phyloP scores from a whole-genome alignment of 1,140 invertebrate species.

The Dreissena rostriformis region DNA sequence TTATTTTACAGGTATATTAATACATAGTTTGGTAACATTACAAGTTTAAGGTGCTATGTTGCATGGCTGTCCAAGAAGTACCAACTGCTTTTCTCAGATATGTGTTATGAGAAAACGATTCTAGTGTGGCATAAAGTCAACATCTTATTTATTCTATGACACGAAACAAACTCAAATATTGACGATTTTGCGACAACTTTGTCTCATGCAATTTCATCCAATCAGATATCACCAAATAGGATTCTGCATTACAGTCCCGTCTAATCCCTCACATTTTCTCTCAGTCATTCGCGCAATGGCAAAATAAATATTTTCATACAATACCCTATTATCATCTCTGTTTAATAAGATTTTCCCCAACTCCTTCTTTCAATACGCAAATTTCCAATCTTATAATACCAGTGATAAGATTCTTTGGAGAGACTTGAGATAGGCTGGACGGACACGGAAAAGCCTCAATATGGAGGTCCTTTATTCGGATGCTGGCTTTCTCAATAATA shows the following conservation, averaged over 20 bases:
- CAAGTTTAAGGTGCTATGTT: too few relatives aligned
- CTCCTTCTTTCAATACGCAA: constrained; percentile 57
- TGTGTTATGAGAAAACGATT: too few relatives aligned
- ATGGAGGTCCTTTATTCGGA: constrained; percentile 41
- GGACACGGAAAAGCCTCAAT: constrained; percentile 48
- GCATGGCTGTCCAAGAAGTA: too few relatives aligned
- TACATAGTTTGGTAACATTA: too few relatives aligned
- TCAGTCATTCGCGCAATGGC: constrained; percentile 51
- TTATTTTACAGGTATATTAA: too few relatives aligned
- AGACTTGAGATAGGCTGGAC: constrained; percentile 44
- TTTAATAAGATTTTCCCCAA: constrained; percentile 57
- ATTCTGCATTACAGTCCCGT: constrained; percentile 37
- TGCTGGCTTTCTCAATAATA: constrained; percentile 52
- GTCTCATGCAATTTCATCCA: constrained; percentile 24
- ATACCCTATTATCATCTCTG: constrained; percentile 56
- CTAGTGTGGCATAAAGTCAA: too few relatives aligned
- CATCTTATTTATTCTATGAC: too few relatives aligned
- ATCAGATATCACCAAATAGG: constrained; percentile 48
- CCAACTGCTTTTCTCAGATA: too few relatives aligned
- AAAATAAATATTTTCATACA: constrained; percentile 61
- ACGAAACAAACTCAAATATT: too few relatives aligned
- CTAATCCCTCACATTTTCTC: constrained; percentile 43
- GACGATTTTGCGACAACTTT: background rate
- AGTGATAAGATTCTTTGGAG: constrained; percentile 40
- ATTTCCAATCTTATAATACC: constrained; percentile 54